A percentile compares a stretch with the other conserved stretches of the same genome.
These are phyloP conservation scores for Brachyhypopomus gauderio DNA, from an alignment of 2,113 vertebrate genomes.

Conservation along the genomic window DNA sequence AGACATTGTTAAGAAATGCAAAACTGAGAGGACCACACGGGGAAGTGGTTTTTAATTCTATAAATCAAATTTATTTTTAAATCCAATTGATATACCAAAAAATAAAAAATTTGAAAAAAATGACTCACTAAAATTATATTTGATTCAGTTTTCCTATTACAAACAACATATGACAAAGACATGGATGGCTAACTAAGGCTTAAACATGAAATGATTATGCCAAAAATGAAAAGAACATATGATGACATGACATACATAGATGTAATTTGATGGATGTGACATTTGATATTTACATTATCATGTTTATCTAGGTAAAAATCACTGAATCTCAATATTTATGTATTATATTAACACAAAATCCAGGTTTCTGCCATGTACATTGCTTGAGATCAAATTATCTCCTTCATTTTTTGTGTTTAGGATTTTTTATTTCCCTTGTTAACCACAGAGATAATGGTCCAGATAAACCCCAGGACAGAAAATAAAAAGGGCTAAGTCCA, in stretches of 20 bases:
- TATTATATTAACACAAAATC: not conserved
- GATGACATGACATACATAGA: not conserved
- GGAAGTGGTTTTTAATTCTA: not conserved
- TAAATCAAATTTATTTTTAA: not conserved
- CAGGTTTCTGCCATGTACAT: not conserved
- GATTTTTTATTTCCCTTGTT: not conserved
- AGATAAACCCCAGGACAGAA: conserved; percentile 1
- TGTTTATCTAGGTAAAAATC: no score
- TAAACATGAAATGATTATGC: not conserved
- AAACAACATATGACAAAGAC: not conserved
- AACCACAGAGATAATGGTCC: not conserved
- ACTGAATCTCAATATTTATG: not conserved
- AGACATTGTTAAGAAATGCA: conserved; percentile 33
- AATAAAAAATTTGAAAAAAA: not conserved
- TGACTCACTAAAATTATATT: not conserved
- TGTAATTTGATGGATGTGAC: not conserved
- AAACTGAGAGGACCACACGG: conserved; percentile 12
- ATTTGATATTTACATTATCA: no score
- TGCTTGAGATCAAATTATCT: not conserved
- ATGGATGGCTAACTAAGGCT: not conserved
- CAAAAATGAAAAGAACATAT: not conserved
- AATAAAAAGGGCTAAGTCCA: conserved; percentile 19
- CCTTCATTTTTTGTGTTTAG: not conserved
- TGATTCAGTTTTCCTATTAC: not conserved
- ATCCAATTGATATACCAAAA: not conserved